A percentile compares a stretch with the other conserved stretches of the same genome.
Conservation (phyloP, 2,113 vertebrate species). For the Kobus ellipsiprymnus region DNA sequence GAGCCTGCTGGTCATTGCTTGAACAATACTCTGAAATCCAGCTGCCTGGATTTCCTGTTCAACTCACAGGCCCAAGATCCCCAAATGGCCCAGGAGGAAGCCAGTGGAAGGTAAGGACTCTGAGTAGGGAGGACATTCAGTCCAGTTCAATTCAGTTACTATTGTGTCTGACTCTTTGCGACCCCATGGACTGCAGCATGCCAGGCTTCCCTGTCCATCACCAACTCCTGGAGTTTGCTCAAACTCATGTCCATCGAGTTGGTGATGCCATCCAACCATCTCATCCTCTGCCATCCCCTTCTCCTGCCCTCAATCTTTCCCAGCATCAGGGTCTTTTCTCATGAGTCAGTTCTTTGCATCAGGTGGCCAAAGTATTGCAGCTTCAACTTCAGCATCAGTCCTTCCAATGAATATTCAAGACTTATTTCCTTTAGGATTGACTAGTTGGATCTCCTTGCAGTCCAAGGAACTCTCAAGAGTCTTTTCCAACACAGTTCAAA, state of each 20-base stretch:
- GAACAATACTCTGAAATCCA: not conserved
- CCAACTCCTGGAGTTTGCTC: not conserved
- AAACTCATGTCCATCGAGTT: not conserved
- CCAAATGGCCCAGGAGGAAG: not conserved
- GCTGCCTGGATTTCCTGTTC: not conserved
- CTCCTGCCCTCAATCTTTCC: not conserved
- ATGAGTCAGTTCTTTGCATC: not conserved
- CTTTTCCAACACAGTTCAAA: not conserved
- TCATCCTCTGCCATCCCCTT: not conserved
- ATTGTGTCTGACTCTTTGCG: not conserved
- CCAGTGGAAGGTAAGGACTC: not conserved
- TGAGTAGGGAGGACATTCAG: not conserved
- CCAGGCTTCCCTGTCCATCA: not conserved
- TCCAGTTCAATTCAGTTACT: not conserved
- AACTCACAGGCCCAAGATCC: not conserved
- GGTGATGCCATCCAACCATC: not conserved
- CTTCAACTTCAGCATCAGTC: not conserved
- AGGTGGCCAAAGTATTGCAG: not conserved
- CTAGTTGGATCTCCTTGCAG: not conserved
- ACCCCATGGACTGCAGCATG: not conserved
- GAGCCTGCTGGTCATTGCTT: not conserved
- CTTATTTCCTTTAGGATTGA: not conserved
- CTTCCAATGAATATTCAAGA: not conserved
- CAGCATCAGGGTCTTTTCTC: not conserved
- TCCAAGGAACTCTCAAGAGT: not conserved